Base-by-base conservation (phyloP, 2,888 invertebrate species). In the Leptinotarsa tumamoca region DNA sequence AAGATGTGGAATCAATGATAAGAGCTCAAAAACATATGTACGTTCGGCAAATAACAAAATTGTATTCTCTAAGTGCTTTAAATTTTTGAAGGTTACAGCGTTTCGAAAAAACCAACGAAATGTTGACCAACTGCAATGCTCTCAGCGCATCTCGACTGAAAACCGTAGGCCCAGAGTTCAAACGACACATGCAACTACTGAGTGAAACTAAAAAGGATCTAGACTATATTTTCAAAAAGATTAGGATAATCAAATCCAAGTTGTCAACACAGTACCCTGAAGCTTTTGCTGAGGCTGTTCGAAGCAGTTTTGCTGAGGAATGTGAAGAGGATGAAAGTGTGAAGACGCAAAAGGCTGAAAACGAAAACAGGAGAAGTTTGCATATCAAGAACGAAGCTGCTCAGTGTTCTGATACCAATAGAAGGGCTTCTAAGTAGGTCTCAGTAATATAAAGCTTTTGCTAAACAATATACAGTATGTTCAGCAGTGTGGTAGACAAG, bases 31-130 rank as follows among this genome's bases (percentile, higher is more conserved):
- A 97, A 87, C 96, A 96, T 89, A 97, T 97, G 97, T 96, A 91
- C 91, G 91, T 43, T 67, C 61, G 52, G 21, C 56, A 21, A 15
- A 51, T 3, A 51, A 18, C 17, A 21, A 49, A 27, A 51, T 51
- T 17, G 14, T 43, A 67, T 56, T 21, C 27, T 17, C 17, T 72
- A 17, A 50, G 10, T 54, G 4, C 23, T 18, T 72, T n/a, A 15
- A 50, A 43, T 4, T 58, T 63, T 58, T 71, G 2, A 86, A 97
- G 97, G 96, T 88, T 99, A 43, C 96, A 96, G 84, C 91, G 98
- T 73, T 99, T 98, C 89, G 99, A 99, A 86, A 99, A 99, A 88
- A 99, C 99, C 0, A 99, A 99, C 86, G 99, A 99, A 90, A 99
- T 99, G 99, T 89, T 99, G 50, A 94, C 96, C 14, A 99, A 98